phyloP scores from a whole-genome alignment of 2,888 invertebrate genomes.

The Theristus sp. region DNA sequence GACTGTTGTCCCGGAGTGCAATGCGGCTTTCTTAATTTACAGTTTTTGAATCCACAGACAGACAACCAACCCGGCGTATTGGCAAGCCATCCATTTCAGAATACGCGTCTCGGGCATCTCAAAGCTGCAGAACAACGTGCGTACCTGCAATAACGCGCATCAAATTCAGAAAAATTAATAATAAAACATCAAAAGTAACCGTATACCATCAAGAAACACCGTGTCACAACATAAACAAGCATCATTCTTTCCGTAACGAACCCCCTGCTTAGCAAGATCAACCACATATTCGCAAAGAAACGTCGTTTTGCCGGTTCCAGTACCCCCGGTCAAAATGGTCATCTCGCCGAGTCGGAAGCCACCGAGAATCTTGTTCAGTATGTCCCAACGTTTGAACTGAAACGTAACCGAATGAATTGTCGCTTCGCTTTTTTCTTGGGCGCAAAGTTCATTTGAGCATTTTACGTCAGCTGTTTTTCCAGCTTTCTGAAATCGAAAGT shows the following conservation, averaged over 20 bases:
- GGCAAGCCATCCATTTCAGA: constrained; percentile 27
- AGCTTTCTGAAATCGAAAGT: too few species aligned
- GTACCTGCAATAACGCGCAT: constrained; percentile 13
- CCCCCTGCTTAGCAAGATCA: constrained; percentile 24
- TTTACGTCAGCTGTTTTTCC: too few species aligned
- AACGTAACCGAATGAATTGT: too few species aligned
- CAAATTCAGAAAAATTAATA: neutral
- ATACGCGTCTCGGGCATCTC: constrained; percentile 26
- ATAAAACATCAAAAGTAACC: too few species aligned
- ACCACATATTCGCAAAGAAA: constrained; percentile 26
- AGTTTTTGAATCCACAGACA: too few species aligned
- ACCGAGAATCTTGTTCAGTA: constrained; percentile 21
- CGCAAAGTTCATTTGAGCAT: too few species aligned
- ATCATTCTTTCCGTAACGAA: too few species aligned
- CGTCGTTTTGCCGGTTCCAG: constrained; percentile 25
- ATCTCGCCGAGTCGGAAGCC: constrained; percentile 23
- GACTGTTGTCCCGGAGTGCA: too few species aligned
- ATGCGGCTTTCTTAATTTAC: too few species aligned
- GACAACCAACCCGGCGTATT: constrained; percentile 21
- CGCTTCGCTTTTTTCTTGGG: too few species aligned
- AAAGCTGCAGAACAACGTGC: constrained; percentile 26
- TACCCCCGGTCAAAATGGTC: constrained; percentile 25
- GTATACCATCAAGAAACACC: too few species aligned
- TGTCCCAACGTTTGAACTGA: constrained; percentile 23
- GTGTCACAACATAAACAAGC: too few species aligned